Percentiles rank a stretch among this genome's conserved stretches.
phyloP scores from a whole-genome alignment of 1,140 invertebrate genomes.

The Aphis gossypii region DNA sequence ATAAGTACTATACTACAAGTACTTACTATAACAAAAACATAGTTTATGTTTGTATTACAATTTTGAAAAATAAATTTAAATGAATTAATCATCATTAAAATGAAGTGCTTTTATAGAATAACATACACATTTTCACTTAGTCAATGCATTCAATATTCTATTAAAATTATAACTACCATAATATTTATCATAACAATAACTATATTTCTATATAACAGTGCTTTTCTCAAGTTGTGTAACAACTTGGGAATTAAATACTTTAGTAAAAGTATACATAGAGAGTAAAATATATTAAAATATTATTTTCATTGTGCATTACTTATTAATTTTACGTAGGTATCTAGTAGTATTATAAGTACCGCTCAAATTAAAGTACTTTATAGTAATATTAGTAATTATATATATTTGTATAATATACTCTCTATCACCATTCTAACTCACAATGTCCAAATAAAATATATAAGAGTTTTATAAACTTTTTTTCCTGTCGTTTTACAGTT shows the following conservation, averaged over 20 bases:
- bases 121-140: not conserved
- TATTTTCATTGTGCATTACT: not conserved
- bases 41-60: conserved; percentile 10
- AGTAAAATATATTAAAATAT: not conserved
- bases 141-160: not conserved
- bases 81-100: not conserved
- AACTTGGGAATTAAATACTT: not conserved
- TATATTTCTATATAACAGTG: not conserved
- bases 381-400: no score
- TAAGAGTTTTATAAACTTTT: not conserved
- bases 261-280: not conserved
- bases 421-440: not conserved
- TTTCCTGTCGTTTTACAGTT: not conserved
- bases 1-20: not conserved
- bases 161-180: not conserved
- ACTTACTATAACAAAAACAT: not conserved
- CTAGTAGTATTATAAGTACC: not conserved
- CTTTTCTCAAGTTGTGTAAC: not conserved
- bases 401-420: not conserved
- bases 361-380: not conserved
- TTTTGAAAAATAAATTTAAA: conserved; percentile 1
- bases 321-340: not conserved
- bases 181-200: not conserved
- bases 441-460: not conserved
- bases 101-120: not conserved